Base-by-base conservation (phyloP, 2,888 invertebrate species). In the Platycnemis pennipes region DNA sequence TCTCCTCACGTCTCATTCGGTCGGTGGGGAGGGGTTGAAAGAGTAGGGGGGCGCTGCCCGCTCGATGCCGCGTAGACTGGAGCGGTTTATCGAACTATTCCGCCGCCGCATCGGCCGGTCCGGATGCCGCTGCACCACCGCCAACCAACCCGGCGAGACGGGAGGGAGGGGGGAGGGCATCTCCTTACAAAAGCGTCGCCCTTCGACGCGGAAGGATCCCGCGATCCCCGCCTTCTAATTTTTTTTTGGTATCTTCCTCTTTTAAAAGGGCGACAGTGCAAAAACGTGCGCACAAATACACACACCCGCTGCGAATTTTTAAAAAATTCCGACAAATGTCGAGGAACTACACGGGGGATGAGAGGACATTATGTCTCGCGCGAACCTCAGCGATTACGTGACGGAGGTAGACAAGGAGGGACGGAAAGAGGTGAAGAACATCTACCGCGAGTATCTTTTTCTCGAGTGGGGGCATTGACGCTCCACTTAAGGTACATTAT, bases 1-100 rank as follows among this genome's bases (percentile, higher is more conserved):
- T 77, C 77, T 77, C 77, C 77, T 77, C 77, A 77, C 77, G 77
- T 77, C 77, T 77, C 77, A 77, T 77, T 77, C 77, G 77, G 77
- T 11, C 77, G 77, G 26, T 63, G 63, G n/a, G n/a, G n/a, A n/a
- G n/a, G n/a, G n/a, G n/a, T n/a, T n/a, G n/a, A n/a, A n/a, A n/a
- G n/a, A n/a, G n/a, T n/a, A n/a, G n/a, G n/a, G n/a, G n/a, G 49
- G 37, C 77, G 37, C 31, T 49, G 49, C 11, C 77, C 13, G 31
- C 13, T 13, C 31, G 31, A 31, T 37, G 31, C 77, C 77, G 37
- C 77, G 63, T 8, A 63, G 63, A 77, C 13, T 31, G 26, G 13
- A 77, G 26, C 26, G 77, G 31, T 77, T 77, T 77, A 77, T 77
- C 77, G 77, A 77, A 77, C 77, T 77, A 77, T 77, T 63, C 11